Percentiles rank a stretch among this genome's conserved stretches.
phyloP scores from a whole-genome alignment of 2,797 vertebrate species.

The Chloroceryle inda region DNA sequence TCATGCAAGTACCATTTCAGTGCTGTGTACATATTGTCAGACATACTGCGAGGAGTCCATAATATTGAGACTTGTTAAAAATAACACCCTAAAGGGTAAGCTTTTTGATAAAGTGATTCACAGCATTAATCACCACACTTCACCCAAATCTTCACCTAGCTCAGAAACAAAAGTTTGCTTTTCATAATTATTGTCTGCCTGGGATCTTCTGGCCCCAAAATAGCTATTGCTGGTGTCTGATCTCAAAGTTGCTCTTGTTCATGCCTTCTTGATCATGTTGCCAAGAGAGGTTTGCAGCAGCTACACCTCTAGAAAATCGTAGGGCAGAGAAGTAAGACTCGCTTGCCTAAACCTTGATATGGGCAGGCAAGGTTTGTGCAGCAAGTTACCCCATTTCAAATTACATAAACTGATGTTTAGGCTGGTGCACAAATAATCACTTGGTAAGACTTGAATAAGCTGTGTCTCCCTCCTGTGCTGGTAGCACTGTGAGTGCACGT shows the following conservation, averaged over 20 bases:
- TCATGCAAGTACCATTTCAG: not conserved
- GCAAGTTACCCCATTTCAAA: not conserved
- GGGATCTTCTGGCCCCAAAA: not conserved
- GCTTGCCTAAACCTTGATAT: not conserved
- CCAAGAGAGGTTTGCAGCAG: not conserved
- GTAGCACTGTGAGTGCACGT: not conserved
- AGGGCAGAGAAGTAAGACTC: not conserved
- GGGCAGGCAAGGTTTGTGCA: not conserved
- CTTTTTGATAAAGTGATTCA: not conserved
- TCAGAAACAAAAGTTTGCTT: not conserved
- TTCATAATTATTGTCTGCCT: not conserved
- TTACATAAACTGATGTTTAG: not conserved
- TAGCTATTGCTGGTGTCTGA: not conserved
- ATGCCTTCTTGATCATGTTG: not conserved
- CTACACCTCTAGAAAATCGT: rapidly evolving
- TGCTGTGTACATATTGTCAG: not conserved
- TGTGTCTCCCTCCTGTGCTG: not conserved
- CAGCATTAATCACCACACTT: not conserved
- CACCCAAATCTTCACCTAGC: rapidly evolving
- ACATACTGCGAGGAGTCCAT: not conserved
- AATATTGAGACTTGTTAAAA: not conserved
- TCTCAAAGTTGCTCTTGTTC: not conserved
- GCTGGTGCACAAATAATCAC: not conserved
- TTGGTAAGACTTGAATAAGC: not conserved
- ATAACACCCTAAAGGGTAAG: not conserved